Evolutionary conservation across 92 coral and sea anemone species (phyloP).

Genomic region (Heteractis magnifica): DNA sequence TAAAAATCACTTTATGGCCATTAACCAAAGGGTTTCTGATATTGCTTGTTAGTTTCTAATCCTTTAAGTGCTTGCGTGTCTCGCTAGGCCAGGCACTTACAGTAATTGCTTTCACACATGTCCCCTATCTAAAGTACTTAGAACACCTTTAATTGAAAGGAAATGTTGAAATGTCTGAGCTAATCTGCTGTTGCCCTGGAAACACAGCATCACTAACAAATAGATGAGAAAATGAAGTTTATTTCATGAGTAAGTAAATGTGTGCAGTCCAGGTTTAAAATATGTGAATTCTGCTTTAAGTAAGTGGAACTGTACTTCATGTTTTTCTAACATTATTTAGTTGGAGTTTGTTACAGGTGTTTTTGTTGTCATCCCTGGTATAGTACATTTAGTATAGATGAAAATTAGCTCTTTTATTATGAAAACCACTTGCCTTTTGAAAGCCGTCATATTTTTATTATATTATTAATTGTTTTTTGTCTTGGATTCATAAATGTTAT

Average conservation of each 20-base stretch:
- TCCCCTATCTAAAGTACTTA: slow-evolving; percentile 11
- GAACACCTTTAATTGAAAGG: slow-evolving; percentile 3
- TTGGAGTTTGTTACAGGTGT: not conserved
- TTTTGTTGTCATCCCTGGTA: not conserved
- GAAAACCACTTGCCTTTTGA: too few species aligned
- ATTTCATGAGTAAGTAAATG: not conserved
- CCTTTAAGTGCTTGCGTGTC: slow-evolving; percentile 22
- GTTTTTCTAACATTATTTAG: not conserved
- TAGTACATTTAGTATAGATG: not conserved
- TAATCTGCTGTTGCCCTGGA: slow-evolving; percentile 13
- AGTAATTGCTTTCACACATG: slow-evolving; percentile 28
- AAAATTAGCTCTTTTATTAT: too few species aligned
- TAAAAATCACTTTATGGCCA: slow-evolving; percentile 20
- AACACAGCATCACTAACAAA: slow-evolving; percentile 1
- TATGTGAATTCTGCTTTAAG: not conserved
- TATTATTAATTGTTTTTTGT: too few species aligned
- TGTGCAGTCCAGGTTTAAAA: not conserved
- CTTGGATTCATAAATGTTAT: too few species aligned
- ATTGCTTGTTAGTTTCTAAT: slow-evolving; percentile 4
- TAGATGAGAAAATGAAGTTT: not conserved
- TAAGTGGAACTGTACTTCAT: not conserved
- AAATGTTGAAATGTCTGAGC: slow-evolving; percentile 23
- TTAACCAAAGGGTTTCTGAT: slow-evolving; percentile 6
- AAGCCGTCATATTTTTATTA: not conserved
- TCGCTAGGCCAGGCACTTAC: slow-evolving; percentile 4